These are phyloP conservation scores for Osmerus mordax DNA, from an alignment of 2,113 vertebrate genomes.

Conservation along the genomic window DNA sequence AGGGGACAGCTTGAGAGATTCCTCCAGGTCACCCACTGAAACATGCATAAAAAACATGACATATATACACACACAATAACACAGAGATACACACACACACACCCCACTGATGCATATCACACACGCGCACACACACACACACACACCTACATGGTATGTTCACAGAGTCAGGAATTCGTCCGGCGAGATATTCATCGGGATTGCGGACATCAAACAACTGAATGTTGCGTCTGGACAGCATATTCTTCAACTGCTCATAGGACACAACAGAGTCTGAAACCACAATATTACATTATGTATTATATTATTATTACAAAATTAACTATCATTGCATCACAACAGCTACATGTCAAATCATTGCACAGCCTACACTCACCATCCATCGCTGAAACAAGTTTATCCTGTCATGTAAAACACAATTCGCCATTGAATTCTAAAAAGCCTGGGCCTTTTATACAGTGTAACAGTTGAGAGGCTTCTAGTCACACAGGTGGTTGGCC, in stretches of 20 bases:
- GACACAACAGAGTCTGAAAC: conserved; percentile 59
- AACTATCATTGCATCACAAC: neutral
- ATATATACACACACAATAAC: neutral
- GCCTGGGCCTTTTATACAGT: neutral
- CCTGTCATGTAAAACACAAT: neutral
- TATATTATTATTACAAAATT: no score
- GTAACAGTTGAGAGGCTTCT: no score
- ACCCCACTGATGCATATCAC: neutral
- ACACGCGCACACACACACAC: conserved; percentile 11
- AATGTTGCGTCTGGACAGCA: conserved; percentile 52
- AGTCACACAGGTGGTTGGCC: no score
- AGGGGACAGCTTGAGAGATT: conserved; percentile 69
- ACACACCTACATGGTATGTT: conserved; percentile 67
- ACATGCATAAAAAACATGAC: neutral
- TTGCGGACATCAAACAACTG: conserved; percentile 72
- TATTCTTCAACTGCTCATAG: conserved; percentile 63
- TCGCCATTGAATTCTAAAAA: neutral
- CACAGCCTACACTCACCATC: neutral
- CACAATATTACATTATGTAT: neutral
- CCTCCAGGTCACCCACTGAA: conserved; percentile 69
- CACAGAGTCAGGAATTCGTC: conserved; percentile 59
- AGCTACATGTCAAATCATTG: neutral
- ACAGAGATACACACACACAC: neutral
- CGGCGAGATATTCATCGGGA: conserved; percentile 66
- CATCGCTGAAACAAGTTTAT: neutral